A percentile compares a stretch with the other conserved stretches of the same genome.
Conservation (phyloP, 1,140 invertebrate species). For the Macrobrachium rosenbergii region DNA sequence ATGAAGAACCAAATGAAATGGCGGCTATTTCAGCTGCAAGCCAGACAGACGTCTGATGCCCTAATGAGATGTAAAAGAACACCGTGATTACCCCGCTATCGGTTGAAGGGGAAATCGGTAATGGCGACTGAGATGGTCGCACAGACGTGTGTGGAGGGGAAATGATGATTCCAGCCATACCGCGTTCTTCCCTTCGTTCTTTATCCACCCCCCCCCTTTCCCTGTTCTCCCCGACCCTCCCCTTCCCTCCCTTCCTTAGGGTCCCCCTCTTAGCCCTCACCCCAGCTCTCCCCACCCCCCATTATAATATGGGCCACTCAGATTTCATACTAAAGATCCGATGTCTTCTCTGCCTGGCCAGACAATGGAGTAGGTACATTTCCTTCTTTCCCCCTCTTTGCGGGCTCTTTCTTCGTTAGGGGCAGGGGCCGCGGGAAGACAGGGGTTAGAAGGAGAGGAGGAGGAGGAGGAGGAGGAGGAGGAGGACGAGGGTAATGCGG, state of each 20-base stretch:
- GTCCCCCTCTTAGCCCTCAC: neutral
- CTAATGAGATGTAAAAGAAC: neutral
- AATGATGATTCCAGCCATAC: no score
- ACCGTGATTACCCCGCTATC: neutral
- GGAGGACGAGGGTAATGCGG: no score
- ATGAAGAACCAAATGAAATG: no score
- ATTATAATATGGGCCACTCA: no score
- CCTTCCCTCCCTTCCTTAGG: neutral
- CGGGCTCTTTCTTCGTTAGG: neutral
- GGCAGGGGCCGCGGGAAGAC: conserved; percentile 1
- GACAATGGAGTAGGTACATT: neutral
- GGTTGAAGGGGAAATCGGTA: neutral
- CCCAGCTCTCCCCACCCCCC: no score
- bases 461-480: neutral
- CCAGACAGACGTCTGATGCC: no score
- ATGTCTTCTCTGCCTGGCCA: no score
- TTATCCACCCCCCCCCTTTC: no score
- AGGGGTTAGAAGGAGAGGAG: conserved; percentile 7
- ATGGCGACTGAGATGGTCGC: neutral
- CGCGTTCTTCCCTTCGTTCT: no score
- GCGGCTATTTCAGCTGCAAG: no score
- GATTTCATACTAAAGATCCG: no score
- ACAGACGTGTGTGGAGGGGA: neutral
- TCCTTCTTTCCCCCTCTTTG: conserved; percentile 1
- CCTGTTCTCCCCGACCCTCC: neutral